Percentiles rank a stretch among this genome's conserved stretches.
phyloP scores from a whole-genome alignment of 1,140 invertebrate species.

The Cheumatopsyche charites region DNA sequence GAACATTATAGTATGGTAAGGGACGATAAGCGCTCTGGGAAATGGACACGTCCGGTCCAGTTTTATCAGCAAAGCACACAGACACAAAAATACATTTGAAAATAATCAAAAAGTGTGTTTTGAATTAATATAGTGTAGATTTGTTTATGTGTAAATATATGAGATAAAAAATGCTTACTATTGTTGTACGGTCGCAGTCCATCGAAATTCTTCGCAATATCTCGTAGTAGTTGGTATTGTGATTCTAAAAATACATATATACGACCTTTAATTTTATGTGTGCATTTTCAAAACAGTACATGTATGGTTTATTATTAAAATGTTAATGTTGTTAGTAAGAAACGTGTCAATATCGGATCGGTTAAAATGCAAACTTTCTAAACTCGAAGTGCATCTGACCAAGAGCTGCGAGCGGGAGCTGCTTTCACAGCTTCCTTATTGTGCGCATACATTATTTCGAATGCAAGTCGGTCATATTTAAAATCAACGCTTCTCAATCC shows the following conservation, averaged over 20 bases:
- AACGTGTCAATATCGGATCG: no score
- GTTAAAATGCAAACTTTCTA: conserved; percentile 34
- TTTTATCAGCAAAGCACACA: conserved; percentile 37
- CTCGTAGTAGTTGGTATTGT: conserved; percentile 39
- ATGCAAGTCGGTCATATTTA: conserved; percentile 26
- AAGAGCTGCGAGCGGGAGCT: conserved; percentile 6
- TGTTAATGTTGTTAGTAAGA: no score
- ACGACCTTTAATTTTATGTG: conserved; percentile 2
- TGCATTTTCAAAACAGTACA: no score
- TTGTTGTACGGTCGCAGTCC: conserved; percentile 5
- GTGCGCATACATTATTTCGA: conserved; percentile 33
- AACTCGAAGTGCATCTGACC: neutral
- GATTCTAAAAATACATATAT: conserved; percentile 28
- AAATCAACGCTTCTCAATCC: conserved; percentile 14
- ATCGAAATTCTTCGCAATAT: conserved; percentile 35
- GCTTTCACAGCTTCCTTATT: conserved; percentile 33
- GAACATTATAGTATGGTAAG: neutral
- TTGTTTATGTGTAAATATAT: neutral
- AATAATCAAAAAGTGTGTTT: neutral
- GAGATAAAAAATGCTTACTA: conserved; percentile 9
- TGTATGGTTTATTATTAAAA: no score
- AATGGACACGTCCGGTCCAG: conserved; percentile 43
- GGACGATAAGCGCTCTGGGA: conserved; percentile 45
- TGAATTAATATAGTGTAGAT: neutral
- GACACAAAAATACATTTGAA: neutral